Base-by-base conservation (phyloP, 2,888 invertebrate species). In the Caenorhabditis parvicauda region DNA sequence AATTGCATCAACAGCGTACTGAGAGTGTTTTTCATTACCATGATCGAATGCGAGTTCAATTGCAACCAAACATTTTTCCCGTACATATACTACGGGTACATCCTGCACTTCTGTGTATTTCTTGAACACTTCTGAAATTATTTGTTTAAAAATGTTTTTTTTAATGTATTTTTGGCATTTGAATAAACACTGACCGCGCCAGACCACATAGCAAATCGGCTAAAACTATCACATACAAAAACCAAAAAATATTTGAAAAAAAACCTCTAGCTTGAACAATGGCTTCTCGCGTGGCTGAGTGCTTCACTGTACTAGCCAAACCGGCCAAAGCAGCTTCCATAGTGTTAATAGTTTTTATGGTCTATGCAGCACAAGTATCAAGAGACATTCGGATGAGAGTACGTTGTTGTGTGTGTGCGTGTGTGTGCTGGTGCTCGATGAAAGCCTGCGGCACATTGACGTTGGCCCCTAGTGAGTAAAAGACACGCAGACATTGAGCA, bases 1-100 rank as follows among this genome's bases (percentile, higher is more conserved):
- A 80, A 94, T 87, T 67, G 92, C 93, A 80, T 89, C 89, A 41
- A 94, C 84, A 9, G 91, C 90, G 82, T 88, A 87, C 38, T 88
- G 86, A 58, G 91, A 88, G 68, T 92, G 87, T 82, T 90, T 90
- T 76, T 89, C 89, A 68, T 89, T 87, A 81, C 89, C 90, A 69
- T 89, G 90, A 83, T 93, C 92, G 74, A 95, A 84, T 25, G 92
- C 89, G 75, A 90, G 86, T 83, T 91, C 91, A 72, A 94, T 85
- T 1, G 91, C 89, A 72, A 88, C 86, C 75, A 93, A 87, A 83
- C 92, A 92, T 67, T 88, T 88, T 58, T 90, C 88, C 74, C 84
- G 54, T 1, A 72, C 29, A 49, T 69, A 64, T 3, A 67, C 52
- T 28, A 61, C 38, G 9, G 69, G 67, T 7, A 69, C 67, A 54